Evolutionary conservation across 2,797 vertebrate species (phyloP), one percentile per base, ranked within the genome.

Genomic region (Craterocephalus amniculus): DNA sequence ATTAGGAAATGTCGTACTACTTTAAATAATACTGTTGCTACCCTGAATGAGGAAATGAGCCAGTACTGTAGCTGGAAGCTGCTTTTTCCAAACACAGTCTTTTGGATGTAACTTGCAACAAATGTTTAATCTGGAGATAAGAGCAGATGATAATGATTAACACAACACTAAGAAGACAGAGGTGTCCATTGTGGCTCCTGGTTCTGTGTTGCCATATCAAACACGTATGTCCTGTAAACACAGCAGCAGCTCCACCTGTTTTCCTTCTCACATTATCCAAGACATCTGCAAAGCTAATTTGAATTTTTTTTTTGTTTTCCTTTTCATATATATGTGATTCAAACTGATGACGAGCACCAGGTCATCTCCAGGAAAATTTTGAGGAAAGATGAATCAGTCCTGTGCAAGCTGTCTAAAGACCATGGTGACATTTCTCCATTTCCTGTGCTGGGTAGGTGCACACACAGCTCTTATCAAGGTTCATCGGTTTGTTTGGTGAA

Each of bases 381-480:
- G 29, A 32, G 55, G 18, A 56, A 89, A 36, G 45, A 92, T 93
- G 91, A 82, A 88, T 70, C 75, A 60, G 31, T 72, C 78, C 32
- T 87, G 84, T 70, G 81, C 85, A 0, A 76, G 40, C 49, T 89
- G 72, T 66, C 63, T 80, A 63, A 93, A 93, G 52, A 63, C 45
- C 2, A 2, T 86, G 68, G 32, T 93, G 70, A 16, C 64, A 10
- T 24, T 38, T 52, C 88, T 93, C 18, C 77, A 91, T 79, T 86
- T 91, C 32, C 67, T 93, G 18, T 93, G 91, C 74, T 93, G 91
- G 92, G 91, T 93, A 83, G 36, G 87, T 82, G 49, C 0, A 5
- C 1, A 34, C 9, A 43, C 34, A 43, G 24, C 56, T 35, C 20
- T 12, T 4, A 40, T 52, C n/a, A 4, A 52, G 5, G 27, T 20